Percentiles rank a stretch among this genome's conserved stretches.
Evolutionary conservation across 1,140 invertebrate species (phyloP).

Genomic region (Littorina saxatilis): DNA sequence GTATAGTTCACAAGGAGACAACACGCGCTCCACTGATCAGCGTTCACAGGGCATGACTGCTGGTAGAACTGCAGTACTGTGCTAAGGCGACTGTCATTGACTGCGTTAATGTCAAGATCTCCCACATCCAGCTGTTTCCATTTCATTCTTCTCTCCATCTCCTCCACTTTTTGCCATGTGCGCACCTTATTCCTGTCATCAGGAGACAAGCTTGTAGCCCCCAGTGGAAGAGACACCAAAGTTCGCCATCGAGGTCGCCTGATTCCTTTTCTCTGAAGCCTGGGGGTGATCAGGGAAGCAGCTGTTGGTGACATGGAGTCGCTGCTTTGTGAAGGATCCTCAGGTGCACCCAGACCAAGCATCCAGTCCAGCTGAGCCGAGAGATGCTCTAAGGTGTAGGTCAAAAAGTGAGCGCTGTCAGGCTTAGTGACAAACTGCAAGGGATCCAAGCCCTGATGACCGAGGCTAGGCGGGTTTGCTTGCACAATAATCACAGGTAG

Average conservation of each 20-base stretch:
- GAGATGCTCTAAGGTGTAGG: slow-evolving; percentile 15
- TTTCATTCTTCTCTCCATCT: slow-evolving; percentile 20
- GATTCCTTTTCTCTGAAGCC: slow-evolving; percentile 25
- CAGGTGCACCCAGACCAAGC: slow-evolving; percentile 12
- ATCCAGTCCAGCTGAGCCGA: slow-evolving; percentile 6
- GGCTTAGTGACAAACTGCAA: neutral
- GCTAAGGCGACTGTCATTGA: slow-evolving; percentile 36
- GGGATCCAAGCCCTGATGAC: neutral
- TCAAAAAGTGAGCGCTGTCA: neutral
- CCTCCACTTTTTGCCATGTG: slow-evolving; percentile 37
- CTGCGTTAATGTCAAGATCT: slow-evolving; percentile 28
- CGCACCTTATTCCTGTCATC: neutral
- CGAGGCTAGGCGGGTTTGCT: too few species aligned
- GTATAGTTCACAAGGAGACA: slow-evolving; percentile 60
- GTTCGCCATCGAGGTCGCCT: slow-evolving; percentile 33
- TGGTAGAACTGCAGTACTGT: slow-evolving; percentile 55
- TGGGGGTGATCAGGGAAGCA: slow-evolving; percentile 22
- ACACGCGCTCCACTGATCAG: slow-evolving; percentile 50
- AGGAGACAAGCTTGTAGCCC: neutral
- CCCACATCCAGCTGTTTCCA: slow-evolving; percentile 12
- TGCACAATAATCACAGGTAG: neutral
- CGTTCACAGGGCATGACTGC: slow-evolving; percentile 49
- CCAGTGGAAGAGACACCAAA: slow-evolving; percentile 30
- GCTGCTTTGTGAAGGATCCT: neutral
- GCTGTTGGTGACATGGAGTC: neutral